Evolutionary conservation across 2,888 invertebrate species (phyloP).

Genomic region (Parascotia fuliginaria): DNA sequence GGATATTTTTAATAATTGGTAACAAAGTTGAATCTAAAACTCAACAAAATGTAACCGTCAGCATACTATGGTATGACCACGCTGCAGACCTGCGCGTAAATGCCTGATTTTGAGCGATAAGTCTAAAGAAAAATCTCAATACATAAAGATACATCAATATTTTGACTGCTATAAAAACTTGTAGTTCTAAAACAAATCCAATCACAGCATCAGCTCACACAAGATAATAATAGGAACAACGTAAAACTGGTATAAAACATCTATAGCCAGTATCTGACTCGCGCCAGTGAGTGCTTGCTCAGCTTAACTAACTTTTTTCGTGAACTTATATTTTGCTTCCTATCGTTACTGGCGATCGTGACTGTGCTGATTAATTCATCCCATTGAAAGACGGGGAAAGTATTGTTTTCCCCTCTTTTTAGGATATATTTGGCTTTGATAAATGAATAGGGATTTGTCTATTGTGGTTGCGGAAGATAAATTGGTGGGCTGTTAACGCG

Average conservation of each 20-base stretch:
- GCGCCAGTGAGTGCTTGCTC: conserved; percentile 35
- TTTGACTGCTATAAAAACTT: conserved; percentile 39
- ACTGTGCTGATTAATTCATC: conserved; percentile 79
- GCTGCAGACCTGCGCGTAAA: too few relatives aligned
- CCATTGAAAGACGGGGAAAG: conserved; percentile 29
- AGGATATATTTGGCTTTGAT: conserved; percentile 58
- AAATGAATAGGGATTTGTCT: conserved; percentile 58
- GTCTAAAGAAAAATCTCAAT: neutral
- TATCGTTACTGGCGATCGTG: conserved; percentile 78
- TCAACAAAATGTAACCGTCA: too few relatives aligned
- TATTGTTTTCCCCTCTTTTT: conserved; percentile 65
- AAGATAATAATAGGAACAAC: conserved; percentile 50
- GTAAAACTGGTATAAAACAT: conserved; percentile 64
- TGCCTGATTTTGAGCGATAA: too few relatives aligned
- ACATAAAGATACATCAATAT: conserved; percentile 18
- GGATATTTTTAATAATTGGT: too few relatives aligned
- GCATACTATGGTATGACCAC: too few relatives aligned
- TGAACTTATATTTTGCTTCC: conserved; percentile 65
- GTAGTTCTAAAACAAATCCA: conserved; percentile 51
- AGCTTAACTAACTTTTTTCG: conserved; percentile 62
- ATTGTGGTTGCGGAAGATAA: conserved; percentile 50
- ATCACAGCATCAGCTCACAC: conserved; percentile 52
- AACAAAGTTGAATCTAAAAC: too few relatives aligned
- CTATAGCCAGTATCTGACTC: conserved; percentile 64
- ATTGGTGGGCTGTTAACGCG: conserved; percentile 37